phyloP scores from a whole-genome alignment of 2,113 vertebrate species.

The Rissa tridactyla region DNA sequence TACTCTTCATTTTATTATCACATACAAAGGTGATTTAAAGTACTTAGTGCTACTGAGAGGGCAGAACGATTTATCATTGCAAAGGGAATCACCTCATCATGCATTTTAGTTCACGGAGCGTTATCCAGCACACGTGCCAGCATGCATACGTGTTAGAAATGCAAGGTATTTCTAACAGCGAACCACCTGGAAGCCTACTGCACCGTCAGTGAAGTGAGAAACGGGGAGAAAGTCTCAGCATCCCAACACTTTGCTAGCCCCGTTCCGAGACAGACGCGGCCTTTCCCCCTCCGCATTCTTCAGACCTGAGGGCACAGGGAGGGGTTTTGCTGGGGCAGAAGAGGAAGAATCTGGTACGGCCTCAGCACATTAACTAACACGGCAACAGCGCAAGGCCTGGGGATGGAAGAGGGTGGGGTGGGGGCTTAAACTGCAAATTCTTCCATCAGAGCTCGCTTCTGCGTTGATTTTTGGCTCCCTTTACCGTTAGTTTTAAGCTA shows the following conservation, averaged over 20 bases:
- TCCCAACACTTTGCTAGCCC: background rate
- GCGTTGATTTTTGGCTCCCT: background rate
- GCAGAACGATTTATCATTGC: background rate
- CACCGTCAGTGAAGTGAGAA: background rate
- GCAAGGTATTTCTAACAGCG: background rate
- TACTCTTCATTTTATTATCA: background rate
- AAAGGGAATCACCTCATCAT: background rate
- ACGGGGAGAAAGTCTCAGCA: background rate
- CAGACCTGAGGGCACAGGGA: rapidly evolving
- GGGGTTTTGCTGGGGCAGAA: background rate
- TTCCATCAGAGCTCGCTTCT: background rate
- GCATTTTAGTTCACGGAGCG: background rate
- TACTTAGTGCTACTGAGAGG: background rate
- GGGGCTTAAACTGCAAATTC: background rate
- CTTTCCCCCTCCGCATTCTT: background rate
- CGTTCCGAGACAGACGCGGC: background rate
- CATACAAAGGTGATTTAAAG: background rate
- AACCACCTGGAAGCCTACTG: rapidly evolving
- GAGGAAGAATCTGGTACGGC: background rate
- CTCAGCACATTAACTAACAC: rapidly evolving
- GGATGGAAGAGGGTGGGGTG: background rate
- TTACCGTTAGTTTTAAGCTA: background rate
- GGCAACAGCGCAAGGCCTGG: background rate
- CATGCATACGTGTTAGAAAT: background rate
- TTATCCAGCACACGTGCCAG: background rate